Conservation (phyloP, 2,888 invertebrate genomes). For the Temnothorax rugatulus region DNA sequence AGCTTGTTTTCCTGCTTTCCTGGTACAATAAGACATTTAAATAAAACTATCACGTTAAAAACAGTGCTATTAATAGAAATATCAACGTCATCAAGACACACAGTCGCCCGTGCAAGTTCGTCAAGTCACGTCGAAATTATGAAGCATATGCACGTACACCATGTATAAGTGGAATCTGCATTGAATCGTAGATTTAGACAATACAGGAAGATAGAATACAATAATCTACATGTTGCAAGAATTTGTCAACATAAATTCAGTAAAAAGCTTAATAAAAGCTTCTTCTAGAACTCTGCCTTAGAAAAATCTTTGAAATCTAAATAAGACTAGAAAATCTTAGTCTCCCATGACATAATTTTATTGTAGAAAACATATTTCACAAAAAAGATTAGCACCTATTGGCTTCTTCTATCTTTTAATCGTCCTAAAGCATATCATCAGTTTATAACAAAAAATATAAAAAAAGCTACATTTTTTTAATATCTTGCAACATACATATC, state of each 20-base stretch:
- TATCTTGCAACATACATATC: not conserved
- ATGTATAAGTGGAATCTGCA: not conserved
- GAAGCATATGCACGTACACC: slow-evolving; percentile 26
- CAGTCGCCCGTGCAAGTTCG: not conserved
- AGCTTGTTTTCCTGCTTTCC: not conserved
- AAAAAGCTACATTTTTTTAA: not conserved
- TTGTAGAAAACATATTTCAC: slow-evolving; percentile 4
- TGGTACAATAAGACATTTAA: not conserved
- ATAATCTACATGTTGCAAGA: not conserved
- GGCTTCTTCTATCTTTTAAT: not conserved
- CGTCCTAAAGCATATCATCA: not conserved
- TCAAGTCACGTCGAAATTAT: slow-evolving; percentile 38
- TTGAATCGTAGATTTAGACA: slow-evolving; percentile 24
- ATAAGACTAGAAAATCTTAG: not conserved
- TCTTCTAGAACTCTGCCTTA: not conserved
- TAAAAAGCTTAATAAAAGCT: not conserved
- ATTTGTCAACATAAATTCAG: not conserved
- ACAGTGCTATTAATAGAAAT: slow-evolving; percentile 4
- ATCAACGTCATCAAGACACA: not conserved
- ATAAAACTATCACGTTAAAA: slow-evolving; percentile 31
- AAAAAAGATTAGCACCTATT: not conserved
- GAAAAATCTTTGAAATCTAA: not conserved
- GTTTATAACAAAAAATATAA: not conserved
- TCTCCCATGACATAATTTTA: not conserved
- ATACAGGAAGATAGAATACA: not conserved